Percentiles rank a stretch among this genome's conserved stretches.
These are phyloP conservation scores for Rambutsinella grinnellia DNA, from an alignment of 2,888 invertebrate species.

Conservation along the genomic window DNA sequence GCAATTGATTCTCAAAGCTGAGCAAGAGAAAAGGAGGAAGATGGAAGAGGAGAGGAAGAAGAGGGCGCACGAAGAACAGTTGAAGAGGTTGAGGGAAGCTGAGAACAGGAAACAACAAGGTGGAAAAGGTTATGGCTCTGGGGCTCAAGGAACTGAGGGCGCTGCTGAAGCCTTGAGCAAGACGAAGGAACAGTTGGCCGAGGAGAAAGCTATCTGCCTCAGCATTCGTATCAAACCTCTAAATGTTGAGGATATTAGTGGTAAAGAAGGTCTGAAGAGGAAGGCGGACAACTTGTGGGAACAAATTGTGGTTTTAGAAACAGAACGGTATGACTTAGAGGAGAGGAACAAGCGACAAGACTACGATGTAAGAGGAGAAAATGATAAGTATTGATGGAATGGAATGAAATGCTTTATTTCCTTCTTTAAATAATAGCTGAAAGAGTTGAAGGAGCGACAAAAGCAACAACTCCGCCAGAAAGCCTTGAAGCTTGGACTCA, in stretches of 20 bases:
- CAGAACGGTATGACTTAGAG: constrained; percentile 59
- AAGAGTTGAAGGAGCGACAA: constrained; percentile 99
- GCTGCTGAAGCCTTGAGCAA: constrained; percentile 56
- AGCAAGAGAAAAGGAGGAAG: constrained; percentile 53
- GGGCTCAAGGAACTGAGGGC: constrained; percentile 30
- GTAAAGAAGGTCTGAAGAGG: constrained; percentile 35
- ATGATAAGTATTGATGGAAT: background rate
- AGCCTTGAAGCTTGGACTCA: constrained; percentile 95
- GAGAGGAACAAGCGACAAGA: constrained; percentile 59
- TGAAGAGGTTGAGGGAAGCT: constrained; percentile 48
- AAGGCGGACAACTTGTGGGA: constrained; percentile 50
- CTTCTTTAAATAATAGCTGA: constrained; percentile 68
- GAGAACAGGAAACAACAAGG: constrained; percentile 48
- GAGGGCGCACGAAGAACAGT: constrained; percentile 51
- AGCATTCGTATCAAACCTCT: constrained; percentile 58
- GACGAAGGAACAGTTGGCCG: constrained; percentile 60
- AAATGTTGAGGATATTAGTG: constrained; percentile 37
- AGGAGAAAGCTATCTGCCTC: constrained; percentile 57
- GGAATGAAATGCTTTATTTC: background rate
- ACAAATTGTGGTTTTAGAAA: constrained; percentile 50
- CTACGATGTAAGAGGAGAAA: constrained; percentile 52
- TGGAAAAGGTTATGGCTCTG: constrained; percentile 45
- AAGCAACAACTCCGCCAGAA: constrained; percentile 98
- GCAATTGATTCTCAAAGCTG: constrained; percentile 51
- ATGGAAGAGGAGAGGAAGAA: constrained; percentile 55